These are phyloP conservation scores for Saxidomus purpurata DNA, from an alignment of 1,140 invertebrate species.

Conservation along the genomic window DNA sequence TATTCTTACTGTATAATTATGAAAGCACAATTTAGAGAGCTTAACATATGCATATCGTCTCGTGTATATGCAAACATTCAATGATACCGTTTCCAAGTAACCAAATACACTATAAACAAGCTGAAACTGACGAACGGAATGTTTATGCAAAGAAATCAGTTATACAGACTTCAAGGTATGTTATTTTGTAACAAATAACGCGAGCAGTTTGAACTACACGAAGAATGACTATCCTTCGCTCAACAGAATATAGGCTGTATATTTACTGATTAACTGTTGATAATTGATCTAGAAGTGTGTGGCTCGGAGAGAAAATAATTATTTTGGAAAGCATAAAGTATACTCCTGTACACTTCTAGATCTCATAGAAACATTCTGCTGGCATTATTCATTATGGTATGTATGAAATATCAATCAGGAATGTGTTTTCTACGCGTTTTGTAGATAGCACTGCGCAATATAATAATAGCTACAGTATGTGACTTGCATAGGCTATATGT, in stretches of 20 bases:
- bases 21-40: too few relatives aligned
- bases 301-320: background rate
- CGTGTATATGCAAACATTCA: too few relatives aligned
- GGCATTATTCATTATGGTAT: slow-evolving; percentile 2
- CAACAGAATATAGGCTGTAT: background rate
- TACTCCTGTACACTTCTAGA: background rate
- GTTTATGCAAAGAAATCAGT: too few relatives aligned
- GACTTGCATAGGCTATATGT: background rate
- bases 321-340: background rate
- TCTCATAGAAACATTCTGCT: background rate
- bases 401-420: slow-evolving; percentile 34
- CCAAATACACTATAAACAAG: too few relatives aligned
- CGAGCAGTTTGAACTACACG: too few relatives aligned
- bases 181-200: too few relatives aligned
- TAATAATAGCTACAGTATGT: background rate
- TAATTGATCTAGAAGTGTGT: background rate
- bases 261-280: background rate
- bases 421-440: background rate
- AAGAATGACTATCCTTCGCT: background rate
- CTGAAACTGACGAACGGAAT: too few relatives aligned
- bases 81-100: too few relatives aligned
- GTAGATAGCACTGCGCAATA: background rate
- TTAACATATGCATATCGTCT: too few relatives aligned
- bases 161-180: too few relatives aligned
- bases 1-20: too few relatives aligned